Evolutionary conservation across 2,888 invertebrate genomes (phyloP), one percentile per base, ranked within the genome.

Genomic region (Polydrusus pterygomalis): DNA sequence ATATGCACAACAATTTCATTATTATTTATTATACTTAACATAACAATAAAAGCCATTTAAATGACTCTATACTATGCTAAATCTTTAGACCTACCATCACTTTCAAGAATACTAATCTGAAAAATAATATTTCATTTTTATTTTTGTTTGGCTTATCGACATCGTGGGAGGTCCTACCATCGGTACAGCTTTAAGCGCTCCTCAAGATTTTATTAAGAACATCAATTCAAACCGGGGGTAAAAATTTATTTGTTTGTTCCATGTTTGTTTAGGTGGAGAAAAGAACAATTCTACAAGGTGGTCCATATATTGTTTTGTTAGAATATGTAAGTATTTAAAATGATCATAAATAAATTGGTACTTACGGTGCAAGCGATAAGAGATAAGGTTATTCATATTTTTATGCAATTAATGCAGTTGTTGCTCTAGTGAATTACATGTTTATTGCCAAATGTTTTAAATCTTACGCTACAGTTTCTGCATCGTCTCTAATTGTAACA

Each of bases 81-180:
- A 49, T 64, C 64, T 64, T 49, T 34, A 8, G 56, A 70, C 70
- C 54, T 43, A 54, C 58, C 63, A 63, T 70, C 70, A 63, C 65
- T 67, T 67, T 64, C 62, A 73, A 62, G 64, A 70, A 71, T 38
- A 64, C 69, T 76, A 76, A 76, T 76, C 63, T 68, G 69, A 69
- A 68, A 76, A 76, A 76, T 76, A 76, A 76, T 77, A 77, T 70
- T 67, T 74, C 67, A 74, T 74, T 77, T 77, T 74, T 77, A 77
- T 74, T 74, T 74, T 77, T 77, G 74, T 74, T 74, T 74, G 77
- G 54, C 63, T 77, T 77, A 74, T 77, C 77, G 15, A 18, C 25
- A 34, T 30, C 60, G 72, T 78, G 78, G 78, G 78, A 75, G 78
- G 78, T 75, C 77, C 65, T 51, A 60, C 51, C 51, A 75, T 75